phyloP scores from a whole-genome alignment of 1,140 invertebrate species.

The Pinna nobilis region DNA sequence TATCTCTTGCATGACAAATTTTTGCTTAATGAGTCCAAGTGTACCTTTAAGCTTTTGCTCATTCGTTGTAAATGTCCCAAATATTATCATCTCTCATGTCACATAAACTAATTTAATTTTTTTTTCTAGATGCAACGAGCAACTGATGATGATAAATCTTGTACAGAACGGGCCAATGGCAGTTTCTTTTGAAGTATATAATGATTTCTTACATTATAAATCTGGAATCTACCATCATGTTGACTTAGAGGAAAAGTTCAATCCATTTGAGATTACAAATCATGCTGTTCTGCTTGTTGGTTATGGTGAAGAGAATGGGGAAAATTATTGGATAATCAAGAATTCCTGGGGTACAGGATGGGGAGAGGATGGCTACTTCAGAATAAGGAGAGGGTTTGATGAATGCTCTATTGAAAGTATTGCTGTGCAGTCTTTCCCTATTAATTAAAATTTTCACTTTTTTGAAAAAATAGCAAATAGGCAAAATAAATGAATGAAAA shows the following conservation, averaged over 20 bases:
- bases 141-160: conserved; percentile 75
- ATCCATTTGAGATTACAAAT: conserved; percentile 73
- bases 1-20: too few relatives aligned
- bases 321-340: conserved; percentile 73
- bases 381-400: conserved; percentile 77
- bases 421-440: conserved; percentile 65
- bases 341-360: conserved; percentile 78
- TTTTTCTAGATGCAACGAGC: conserved; percentile 76
- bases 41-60: background rate
- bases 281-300: conserved; percentile 73
- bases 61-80: too few relatives aligned
- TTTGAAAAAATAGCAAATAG: too few relatives aligned
- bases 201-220: conserved; percentile 72
- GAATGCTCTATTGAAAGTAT: conserved; percentile 76
- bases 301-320: conserved; percentile 66
- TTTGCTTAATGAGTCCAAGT: background rate
- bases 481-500: too few relatives aligned
- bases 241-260: conserved; percentile 58
- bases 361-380: conserved; percentile 78
- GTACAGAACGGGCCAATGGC: conserved; percentile 77
- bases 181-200: conserved; percentile 77
- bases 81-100: too few relatives aligned
- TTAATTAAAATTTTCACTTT: conserved; percentile 23
- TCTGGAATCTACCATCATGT: conserved; percentile 74
- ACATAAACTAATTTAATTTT: too few relatives aligned